Base-by-base conservation (phyloP, 2,113 vertebrate genomes). In the Crotalus horridus region DNA sequence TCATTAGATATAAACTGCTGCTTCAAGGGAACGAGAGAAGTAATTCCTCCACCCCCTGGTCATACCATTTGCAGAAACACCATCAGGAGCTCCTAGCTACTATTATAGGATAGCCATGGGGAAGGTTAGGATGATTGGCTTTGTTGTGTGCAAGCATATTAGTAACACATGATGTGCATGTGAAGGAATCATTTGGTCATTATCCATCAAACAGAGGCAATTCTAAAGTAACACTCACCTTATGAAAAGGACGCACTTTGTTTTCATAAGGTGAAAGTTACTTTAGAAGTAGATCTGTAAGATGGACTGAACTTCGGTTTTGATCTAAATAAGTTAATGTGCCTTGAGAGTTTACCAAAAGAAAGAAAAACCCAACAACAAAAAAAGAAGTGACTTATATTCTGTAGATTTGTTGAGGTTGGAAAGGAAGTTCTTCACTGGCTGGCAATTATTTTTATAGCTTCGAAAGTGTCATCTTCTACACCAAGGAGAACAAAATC, bases 401-500 rank as follows among this genome's bases (percentile, higher is more conserved):
- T 94, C 46, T 95, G 55, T 51, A 86, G 21, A 3, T 90, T 53
- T 29, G 21, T 23, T 54, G 74, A 61, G 29, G 43, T 46, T 48
- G 23, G 46, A 69, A 33, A 58, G 29, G 9, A 21, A 58, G 21
- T n/a, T 46, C 17, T 85, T 89, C 61, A 6, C 0, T 3, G 24
- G 39, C 33, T 3, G 0, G 53, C 43, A 89, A 43, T 90, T 93
- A 91, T 23, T 94, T 89, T 24, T 92, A 81, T 6, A 55, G 87
- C 23, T 88, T 91, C 94, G 87, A 95, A 94, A 56, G 69, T 88
- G 56, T 94, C 96, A 15, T 89, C 94, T 89, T 96, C 94, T 74
- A 92, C 26, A 94, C 13, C 26, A 91, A 91, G 93, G 89, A 94
- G 21, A 48, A 88, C n/a, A 33, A 91, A n/a, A 94, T 51, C 39